Evolutionary conservation across 30 jellyfish, hydroid and myxozoan species (phyloP).

Genomic region (Aurelia sp.): DNA sequence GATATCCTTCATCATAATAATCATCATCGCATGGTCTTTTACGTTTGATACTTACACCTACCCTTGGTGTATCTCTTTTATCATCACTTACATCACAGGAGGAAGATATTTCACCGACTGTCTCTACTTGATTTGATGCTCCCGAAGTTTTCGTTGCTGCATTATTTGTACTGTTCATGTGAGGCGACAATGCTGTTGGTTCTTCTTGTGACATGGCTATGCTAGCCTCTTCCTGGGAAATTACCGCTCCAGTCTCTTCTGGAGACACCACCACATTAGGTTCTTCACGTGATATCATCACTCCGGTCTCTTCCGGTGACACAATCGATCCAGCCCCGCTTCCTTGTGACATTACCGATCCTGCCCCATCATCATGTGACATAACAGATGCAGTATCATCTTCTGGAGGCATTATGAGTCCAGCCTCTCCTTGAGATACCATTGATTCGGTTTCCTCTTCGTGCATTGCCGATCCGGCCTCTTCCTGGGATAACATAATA

Average conservation of each 20-base stretch:
- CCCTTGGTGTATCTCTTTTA: constrained; percentile 6
- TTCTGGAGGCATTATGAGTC: background rate
- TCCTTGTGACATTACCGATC: too few species aligned
- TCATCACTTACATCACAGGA: constrained; percentile 13
- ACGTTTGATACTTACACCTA: constrained; percentile 47
- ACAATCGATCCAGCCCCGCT: too few species aligned
- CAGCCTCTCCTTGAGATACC: too few species aligned
- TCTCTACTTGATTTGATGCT: background rate
- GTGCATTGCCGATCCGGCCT: constrained; percentile 1
- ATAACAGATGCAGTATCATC: too few species aligned
- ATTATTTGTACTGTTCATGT: background rate
- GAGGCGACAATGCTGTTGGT: too few species aligned
- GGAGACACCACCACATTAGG: background rate
- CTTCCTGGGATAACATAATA: constrained; percentile 57
- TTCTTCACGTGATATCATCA: constrained; percentile 51
- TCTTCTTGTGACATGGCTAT: background rate
- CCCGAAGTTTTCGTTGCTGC: background rate
- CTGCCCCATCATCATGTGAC: too few species aligned
- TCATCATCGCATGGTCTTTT: constrained; percentile 42
- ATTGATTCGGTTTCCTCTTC: constrained; percentile 1
- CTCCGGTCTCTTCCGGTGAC: constrained; percentile 1
- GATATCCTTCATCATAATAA: constrained; percentile 22
- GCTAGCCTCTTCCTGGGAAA: background rate
- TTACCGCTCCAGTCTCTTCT: background rate
- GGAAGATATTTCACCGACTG: background rate